Evolutionary conservation across 2,113 vertebrate genomes (phyloP), one percentile per base, ranked within the genome.

Genomic region (Calidris pygmaea): DNA sequence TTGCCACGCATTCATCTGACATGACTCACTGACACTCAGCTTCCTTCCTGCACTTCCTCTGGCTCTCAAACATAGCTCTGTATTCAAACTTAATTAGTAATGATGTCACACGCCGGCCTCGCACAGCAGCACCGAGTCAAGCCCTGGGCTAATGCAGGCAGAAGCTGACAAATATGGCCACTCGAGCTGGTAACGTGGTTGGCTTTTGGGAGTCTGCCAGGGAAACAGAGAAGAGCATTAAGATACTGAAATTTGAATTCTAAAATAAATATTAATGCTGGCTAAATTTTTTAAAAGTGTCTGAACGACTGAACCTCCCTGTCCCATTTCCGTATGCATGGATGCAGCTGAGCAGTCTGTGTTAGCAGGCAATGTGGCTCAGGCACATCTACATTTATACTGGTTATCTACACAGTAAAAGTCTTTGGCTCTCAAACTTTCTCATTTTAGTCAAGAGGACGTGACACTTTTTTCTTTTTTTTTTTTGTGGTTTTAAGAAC

Each of bases 21-120:
- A 96, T 98, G 98, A 98, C 95, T 98, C 97, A 97, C 72, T 88
- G 95, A 97, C 91, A 95, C 96, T 97, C 85, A 56, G 96, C 93
- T 98, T 98, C 98, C 98, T 98, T 96, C 83, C 97, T 94, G 87
- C 65, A 95, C 93, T 98, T 98, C 98, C 96, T 94, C 37, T 95
- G 93, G 89, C 87, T 97, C 83, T 80, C 81, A 93, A 87, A 67
- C 86, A 81, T 87, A 79, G 71, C 93, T 92, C 81, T 86, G 84
- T 84, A 35, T 68, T 96, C 90, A 87, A 62, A 79, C 90, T 82
- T 94, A 87, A 81, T 93, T 94, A 95, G 65, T 27, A 88, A 65
- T 85, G 93, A 96, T 93, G 95, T 93, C 96, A 97, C 94, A 87
- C 32, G 10, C 43, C 7, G 45, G 90, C 81, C 90, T 65, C 59